A percentile compares a stretch with the other conserved stretches of the same genome.
Conservation (phyloP, 2,113 vertebrate genomes). For the Halichoeres trimaculatus region DNA sequence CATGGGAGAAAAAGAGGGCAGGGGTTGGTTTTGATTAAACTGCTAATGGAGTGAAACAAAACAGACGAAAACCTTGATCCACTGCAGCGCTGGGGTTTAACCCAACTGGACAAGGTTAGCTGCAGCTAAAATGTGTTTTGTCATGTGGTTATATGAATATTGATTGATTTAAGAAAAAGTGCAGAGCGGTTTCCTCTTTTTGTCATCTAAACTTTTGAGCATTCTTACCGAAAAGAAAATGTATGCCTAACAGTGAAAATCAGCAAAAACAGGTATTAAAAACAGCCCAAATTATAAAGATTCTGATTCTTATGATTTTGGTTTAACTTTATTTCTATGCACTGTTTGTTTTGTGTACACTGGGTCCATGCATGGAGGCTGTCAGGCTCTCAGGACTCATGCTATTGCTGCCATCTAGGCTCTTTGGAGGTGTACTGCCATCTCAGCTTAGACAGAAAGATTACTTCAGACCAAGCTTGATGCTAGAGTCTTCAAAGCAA, state of each 20-base stretch:
- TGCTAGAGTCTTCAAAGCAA: no score
- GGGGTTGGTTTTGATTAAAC: slow-evolving; percentile 58
- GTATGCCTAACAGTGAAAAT: no score
- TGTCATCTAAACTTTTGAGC: neutral
- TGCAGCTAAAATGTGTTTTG: slow-evolving; percentile 6
- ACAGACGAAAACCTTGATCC: slow-evolving; percentile 43
- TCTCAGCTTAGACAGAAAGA: neutral
- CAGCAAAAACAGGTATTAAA: no score
- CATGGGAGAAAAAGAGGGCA: slow-evolving; percentile 19
- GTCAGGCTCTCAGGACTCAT: neutral
- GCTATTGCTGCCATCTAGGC: slow-evolving; percentile 77
- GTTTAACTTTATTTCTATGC: neutral
- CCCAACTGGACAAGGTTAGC: slow-evolving; percentile 19
- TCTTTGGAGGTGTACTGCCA: slow-evolving; percentile 21
- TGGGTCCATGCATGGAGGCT: neutral
- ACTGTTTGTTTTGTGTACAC: neutral
- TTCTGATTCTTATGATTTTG: no score
- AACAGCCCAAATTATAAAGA: no score
- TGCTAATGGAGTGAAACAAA: slow-evolving; percentile 61
- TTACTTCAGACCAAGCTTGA: neutral
- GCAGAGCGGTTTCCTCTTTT: neutral
- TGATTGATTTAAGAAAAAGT: neutral
- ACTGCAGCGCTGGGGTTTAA: slow-evolving; percentile 18
- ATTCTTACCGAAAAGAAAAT: neutral
- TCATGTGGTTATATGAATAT: neutral